Evolutionary conservation across 2,113 vertebrate species (phyloP).

Genomic region (Bubo blakistoni): DNA sequence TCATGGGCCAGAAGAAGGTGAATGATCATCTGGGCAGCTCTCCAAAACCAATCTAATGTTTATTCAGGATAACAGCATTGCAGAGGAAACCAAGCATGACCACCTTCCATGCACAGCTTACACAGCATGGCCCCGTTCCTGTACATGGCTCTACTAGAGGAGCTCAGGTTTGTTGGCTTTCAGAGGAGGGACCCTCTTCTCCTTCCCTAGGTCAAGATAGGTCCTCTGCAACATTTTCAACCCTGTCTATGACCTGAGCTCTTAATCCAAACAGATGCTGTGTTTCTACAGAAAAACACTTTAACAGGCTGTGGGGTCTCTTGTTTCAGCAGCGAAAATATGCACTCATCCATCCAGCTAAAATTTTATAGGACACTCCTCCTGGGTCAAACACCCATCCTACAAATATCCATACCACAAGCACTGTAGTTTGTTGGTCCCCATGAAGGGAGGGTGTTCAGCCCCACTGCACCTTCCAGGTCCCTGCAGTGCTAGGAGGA

Average conservation of each 20-base stretch:
- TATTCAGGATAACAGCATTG: constrained; percentile 63
- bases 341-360: accelerated
- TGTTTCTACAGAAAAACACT: not conserved
- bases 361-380: not conserved
- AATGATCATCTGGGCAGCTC: constrained; percentile 59
- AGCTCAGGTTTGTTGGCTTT: not conserved
- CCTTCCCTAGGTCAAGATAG: not conserved
- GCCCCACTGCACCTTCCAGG: not conserved
- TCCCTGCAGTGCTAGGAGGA: not conserved
- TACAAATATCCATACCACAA: not conserved
- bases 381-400: not conserved
- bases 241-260: not conserved
- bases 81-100: constrained; percentile 38
- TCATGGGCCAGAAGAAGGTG: constrained; percentile 46
- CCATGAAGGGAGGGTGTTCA: not conserved
- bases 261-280: not conserved
- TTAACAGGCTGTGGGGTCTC: not conserved
- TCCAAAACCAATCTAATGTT: constrained; percentile 54
- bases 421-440: not conserved
- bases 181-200: not conserved
- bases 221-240: not conserved
- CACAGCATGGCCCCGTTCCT: not conserved
- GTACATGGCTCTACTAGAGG: not conserved
- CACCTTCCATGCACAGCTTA: not conserved
- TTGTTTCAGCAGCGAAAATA: not conserved